Evolutionary conservation across 2,888 invertebrate genomes (phyloP).

Genomic region (Hyposoter didymator): DNA sequence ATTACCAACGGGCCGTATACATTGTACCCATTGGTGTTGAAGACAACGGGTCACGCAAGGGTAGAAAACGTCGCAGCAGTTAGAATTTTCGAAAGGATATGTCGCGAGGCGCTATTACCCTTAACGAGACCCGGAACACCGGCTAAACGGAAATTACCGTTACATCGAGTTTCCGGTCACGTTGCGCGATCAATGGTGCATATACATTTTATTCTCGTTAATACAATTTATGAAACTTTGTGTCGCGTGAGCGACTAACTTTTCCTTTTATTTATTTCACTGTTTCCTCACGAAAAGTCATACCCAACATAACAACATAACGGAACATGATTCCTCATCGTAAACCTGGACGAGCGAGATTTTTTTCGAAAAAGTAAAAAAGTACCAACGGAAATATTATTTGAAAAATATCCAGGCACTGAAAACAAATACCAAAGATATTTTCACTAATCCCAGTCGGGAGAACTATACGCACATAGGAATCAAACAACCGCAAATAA

Average conservation of each 20-base stretch:
- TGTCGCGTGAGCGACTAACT: not conserved
- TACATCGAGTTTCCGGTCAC: constrained; percentile 43
- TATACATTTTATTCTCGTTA: not conserved
- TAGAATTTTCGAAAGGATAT: constrained; percentile 41
- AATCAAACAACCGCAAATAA: not conserved
- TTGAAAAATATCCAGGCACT: too few relatives aligned
- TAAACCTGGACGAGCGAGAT: too few relatives aligned
- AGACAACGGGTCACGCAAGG: constrained; percentile 55
- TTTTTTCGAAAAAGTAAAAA: too few relatives aligned
- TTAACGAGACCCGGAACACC: constrained; percentile 45
- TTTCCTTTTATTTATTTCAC: not conserved
- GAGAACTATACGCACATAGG: not conserved
- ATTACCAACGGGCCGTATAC: constrained; percentile 16
- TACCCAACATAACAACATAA: not conserved
- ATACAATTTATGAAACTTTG: constrained; percentile 1
- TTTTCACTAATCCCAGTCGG: not conserved
- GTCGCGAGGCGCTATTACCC: constrained; percentile 16
- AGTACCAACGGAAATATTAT: too few relatives aligned
- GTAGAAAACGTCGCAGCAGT: constrained; percentile 31
- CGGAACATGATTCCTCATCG: too few relatives aligned
- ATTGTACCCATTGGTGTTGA: constrained; percentile 29
- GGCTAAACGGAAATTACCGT: constrained; percentile 47
- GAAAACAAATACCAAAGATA: too few relatives aligned
- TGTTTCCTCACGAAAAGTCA: too few relatives aligned
- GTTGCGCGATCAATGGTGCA: constrained; percentile 3